These are phyloP conservation scores for Rhagonycha fulva DNA, from an alignment of 2,888 invertebrate genomes.

Conservation along the genomic window DNA sequence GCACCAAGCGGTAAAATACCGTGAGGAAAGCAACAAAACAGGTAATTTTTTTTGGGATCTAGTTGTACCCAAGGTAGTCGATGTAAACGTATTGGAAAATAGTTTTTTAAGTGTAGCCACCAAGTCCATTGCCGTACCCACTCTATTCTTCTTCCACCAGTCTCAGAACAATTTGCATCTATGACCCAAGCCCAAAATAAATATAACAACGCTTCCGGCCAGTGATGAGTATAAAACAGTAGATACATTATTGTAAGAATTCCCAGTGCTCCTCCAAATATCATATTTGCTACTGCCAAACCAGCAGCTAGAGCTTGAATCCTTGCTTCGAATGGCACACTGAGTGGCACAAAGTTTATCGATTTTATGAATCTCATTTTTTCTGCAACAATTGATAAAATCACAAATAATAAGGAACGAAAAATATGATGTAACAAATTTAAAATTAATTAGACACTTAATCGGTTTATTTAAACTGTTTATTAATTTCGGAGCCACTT, in stretches of 20 bases:
- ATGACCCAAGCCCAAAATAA: constrained; percentile 62
- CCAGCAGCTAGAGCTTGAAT: constrained; percentile 84
- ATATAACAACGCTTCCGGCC: constrained; percentile 65
- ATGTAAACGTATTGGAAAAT: constrained; percentile 83
- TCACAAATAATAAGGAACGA: neutral
- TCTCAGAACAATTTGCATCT: constrained; percentile 65
- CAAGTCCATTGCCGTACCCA: constrained; percentile 65
- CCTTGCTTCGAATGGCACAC: constrained; percentile 75
- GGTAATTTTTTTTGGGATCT: constrained; percentile 79
- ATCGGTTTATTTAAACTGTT: neutral
- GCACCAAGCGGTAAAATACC: constrained; percentile 80
- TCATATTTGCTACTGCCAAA: constrained; percentile 70
- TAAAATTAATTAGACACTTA: neutral
- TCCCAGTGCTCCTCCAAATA: constrained; percentile 62
- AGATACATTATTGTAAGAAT: constrained; percentile 62
- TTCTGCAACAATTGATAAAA: neutral
- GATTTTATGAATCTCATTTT: constrained; percentile 60
- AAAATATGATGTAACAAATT: neutral
- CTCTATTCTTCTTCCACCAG: constrained; percentile 56
- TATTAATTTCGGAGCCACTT: neutral
- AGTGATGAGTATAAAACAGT: constrained; percentile 59
- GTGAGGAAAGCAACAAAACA: constrained; percentile 83
- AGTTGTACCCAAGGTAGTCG: constrained; percentile 86
- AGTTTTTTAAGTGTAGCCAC: constrained; percentile 78
- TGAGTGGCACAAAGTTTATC: constrained; percentile 84